A percentile compares a stretch with the other conserved stretches of the same genome.
These are phyloP conservation scores for Acropternis orthonyx DNA, from an alignment of 2,797 vertebrate species.

Conservation along the genomic window DNA sequence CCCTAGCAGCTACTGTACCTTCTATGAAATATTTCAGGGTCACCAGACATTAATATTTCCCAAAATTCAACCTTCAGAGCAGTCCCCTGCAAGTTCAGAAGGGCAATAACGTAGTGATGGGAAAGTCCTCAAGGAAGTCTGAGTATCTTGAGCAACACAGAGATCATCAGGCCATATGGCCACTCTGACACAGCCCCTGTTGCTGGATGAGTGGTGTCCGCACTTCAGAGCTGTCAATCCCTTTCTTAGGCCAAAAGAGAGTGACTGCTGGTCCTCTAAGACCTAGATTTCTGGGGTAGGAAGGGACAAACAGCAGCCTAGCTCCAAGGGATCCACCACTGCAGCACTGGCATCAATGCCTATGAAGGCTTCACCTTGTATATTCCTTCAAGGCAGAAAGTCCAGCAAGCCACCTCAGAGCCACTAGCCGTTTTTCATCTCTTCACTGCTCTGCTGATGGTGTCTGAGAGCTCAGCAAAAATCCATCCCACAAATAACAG, in stretches of 20 bases:
- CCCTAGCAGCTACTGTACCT: not conserved
- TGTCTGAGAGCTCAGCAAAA: conserved; percentile 28
- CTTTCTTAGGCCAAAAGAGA: not conserved
- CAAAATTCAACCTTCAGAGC: not conserved
- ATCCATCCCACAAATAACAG: conserved; percentile 13
- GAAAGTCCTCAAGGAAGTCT: not conserved
- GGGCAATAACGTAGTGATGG: not conserved
- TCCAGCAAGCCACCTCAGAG: not conserved
- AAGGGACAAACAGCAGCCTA: not conserved
- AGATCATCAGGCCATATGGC: not conserved
- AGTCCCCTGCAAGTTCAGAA: not conserved
- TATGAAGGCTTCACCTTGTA: not conserved
- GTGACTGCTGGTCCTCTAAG: not conserved
- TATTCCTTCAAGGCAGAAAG: not conserved
- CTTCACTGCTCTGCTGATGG: not conserved
- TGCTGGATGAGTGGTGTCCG: not conserved
- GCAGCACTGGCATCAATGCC: not conserved
- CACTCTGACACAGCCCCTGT: not conserved
- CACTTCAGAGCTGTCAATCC: not conserved
- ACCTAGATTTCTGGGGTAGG: not conserved
- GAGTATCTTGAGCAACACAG: not conserved
- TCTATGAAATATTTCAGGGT: not conserved
- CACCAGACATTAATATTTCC: not conserved
- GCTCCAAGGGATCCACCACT: not conserved
- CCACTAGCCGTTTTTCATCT: not conserved